A percentile compares a stretch with the other conserved stretches of the same genome.
phyloP scores from a whole-genome alignment of 2,797 vertebrate species.

The Catostomus latipinnis region DNA sequence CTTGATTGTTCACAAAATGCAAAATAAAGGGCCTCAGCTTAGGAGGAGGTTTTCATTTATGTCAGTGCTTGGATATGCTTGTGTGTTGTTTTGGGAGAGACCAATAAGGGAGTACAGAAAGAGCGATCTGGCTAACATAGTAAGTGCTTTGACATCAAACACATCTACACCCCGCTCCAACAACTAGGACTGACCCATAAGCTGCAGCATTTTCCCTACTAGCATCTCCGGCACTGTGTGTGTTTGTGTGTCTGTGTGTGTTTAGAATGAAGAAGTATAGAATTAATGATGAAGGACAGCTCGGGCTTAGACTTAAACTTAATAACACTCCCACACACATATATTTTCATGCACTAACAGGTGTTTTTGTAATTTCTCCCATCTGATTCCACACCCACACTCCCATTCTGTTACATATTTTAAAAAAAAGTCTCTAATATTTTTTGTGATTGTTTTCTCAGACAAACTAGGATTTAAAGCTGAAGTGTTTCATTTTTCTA shows the following conservation, averaged over 20 bases:
- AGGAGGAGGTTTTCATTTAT: conserved; percentile 31
- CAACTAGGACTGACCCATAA: conserved; percentile 29
- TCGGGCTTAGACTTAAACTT: conserved; percentile 21
- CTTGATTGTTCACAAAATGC: conserved; percentile 43
- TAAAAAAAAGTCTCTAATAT: no score
- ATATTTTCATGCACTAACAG: conserved; percentile 21
- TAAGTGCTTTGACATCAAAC: conserved; percentile 43
- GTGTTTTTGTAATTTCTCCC: conserved; percentile 7
- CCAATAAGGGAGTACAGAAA: neutral
- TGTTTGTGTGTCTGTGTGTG: conserved; percentile 7
- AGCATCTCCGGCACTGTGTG: conserved; percentile 6
- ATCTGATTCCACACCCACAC: conserved; percentile 11
- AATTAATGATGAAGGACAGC: neutral
- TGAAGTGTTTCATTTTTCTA: no score
- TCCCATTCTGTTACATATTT: neutral
- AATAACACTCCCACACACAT: conserved; percentile 15
- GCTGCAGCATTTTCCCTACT: conserved; percentile 34
- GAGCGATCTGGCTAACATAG: neutral
- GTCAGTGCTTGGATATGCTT: conserved; percentile 1
- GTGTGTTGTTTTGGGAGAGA: conserved; percentile 32
- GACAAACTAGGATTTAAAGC: no score
- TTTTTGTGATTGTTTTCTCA: no score
- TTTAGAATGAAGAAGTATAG: conserved; percentile 9
- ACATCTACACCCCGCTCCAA: neutral
- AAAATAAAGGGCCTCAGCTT: conserved; percentile 36